phyloP scores from a whole-genome alignment of 2,797 vertebrate species.

The Lepus oiostolus region DNA sequence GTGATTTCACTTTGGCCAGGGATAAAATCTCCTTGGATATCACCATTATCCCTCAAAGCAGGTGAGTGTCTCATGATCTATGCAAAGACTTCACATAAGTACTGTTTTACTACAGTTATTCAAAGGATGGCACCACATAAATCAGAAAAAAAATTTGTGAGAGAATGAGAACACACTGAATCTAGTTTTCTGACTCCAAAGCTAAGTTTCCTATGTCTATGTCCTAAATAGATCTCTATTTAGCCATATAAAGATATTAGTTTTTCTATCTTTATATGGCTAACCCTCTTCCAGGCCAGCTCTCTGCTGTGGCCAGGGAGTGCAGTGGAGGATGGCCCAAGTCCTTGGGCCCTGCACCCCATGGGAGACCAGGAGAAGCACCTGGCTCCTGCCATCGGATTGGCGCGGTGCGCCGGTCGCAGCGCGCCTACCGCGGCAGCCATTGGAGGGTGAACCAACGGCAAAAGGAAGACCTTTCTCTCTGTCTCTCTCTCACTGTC shows the following conservation, averaged over 20 bases:
- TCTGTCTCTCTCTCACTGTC: too few relatives aligned
- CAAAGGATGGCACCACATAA: not conserved
- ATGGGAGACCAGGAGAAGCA: too few relatives aligned
- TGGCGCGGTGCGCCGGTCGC: too few relatives aligned
- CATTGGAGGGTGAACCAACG: too few relatives aligned
- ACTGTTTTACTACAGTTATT: not conserved
- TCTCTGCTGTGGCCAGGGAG: too few relatives aligned
- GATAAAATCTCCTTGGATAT: not conserved
- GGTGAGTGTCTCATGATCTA: not conserved
- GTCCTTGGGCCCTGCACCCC: too few relatives aligned
- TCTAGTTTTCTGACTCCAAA: not conserved
- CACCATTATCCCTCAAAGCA: not conserved
- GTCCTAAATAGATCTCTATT: not conserved
- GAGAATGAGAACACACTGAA: not conserved
- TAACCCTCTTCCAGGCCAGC: too few relatives aligned
- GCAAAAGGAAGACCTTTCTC: too few relatives aligned
- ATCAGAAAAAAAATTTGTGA: not conserved
- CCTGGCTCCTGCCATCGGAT: too few relatives aligned
- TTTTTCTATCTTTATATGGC: too few relatives aligned
- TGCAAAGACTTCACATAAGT: not conserved
- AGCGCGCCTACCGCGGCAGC: too few relatives aligned
- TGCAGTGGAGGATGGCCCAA: too few relatives aligned
- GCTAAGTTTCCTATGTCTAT: not conserved
- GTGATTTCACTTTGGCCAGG: not conserved
- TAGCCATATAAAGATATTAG: not conserved